phyloP scores from a whole-genome alignment of 64 coral and sea anemone species.

The Hydrozoanthus tunicans region DNA sequence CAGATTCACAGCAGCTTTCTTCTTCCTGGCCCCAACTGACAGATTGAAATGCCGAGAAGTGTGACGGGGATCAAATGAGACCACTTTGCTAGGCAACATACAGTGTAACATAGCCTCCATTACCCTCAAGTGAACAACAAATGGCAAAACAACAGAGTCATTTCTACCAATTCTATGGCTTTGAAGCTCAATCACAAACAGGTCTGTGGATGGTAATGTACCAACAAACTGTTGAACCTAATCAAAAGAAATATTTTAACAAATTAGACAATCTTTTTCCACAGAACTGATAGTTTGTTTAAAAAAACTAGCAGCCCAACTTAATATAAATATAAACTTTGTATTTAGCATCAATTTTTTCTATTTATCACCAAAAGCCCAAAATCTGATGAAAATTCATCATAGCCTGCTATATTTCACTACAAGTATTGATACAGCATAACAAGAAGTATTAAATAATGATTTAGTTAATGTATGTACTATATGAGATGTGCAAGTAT shows the following conservation, averaged over 20 bases:
- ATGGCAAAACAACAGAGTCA: conserved; percentile 79
- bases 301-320: too few species aligned
- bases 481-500: too few species aligned
- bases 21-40: conserved; percentile 74
- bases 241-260: not conserved
- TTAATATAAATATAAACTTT: too few species aligned
- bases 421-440: too few species aligned
- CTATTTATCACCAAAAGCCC: too few species aligned
- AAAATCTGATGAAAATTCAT: too few species aligned
- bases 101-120: conserved; percentile 94
- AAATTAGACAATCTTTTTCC: not conserved
- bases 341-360: too few species aligned
- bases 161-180: conserved; percentile 93
- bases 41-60: conserved; percentile 91
- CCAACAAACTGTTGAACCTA: conserved; percentile 86
- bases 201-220: conserved; percentile 73
- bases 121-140: conserved; percentile 91
- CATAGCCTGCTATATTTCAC: too few species aligned
- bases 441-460: too few species aligned
- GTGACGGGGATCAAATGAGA: conserved; percentile 77
- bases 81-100: conserved; percentile 60
- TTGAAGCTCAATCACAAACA: conserved; percentile 93
- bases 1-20: conserved; percentile 82
- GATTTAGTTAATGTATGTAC: too few species aligned
- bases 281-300: not conserved